These are phyloP conservation scores for Nothobranchius furzeri DNA, from an alignment of 2,113 vertebrate species.

Conservation along the genomic window DNA sequence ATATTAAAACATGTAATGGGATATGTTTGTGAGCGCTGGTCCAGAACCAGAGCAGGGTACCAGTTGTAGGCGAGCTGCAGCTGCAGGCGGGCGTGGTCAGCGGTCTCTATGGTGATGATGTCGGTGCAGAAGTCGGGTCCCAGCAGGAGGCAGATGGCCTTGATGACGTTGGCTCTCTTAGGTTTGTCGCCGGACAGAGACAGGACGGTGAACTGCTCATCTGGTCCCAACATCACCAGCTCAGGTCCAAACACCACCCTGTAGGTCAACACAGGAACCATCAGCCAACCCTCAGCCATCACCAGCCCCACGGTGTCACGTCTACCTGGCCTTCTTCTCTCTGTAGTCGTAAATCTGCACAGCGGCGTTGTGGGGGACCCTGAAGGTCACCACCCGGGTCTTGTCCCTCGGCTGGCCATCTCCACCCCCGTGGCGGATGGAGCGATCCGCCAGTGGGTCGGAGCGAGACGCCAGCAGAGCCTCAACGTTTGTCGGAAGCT, in stretches of 20 bases:
- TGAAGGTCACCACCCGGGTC: conserved; percentile 84
- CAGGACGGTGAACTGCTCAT: conserved; percentile 90
- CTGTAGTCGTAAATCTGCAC: conserved; percentile 93
- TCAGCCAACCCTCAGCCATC: neutral
- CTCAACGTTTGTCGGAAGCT: conserved; percentile 84
- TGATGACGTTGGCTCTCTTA: conserved; percentile 85
- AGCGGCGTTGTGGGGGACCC: conserved; percentile 87
- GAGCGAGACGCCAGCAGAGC: conserved; percentile 70
- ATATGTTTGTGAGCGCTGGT: no score
- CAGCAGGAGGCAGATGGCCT: conserved; percentile 86
- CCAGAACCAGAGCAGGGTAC: conserved; percentile 51
- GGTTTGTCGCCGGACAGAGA: conserved; percentile 88
- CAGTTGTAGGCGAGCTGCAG: conserved; percentile 93
- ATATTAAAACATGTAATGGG: no score
- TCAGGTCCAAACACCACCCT: conserved; percentile 92
- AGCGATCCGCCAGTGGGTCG: conserved; percentile 80
- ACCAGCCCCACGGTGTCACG: neutral
- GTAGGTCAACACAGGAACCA: neutral
- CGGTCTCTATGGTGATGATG: conserved; percentile 89
- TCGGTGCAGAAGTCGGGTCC: conserved; percentile 92
- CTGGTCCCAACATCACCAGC: conserved; percentile 87
- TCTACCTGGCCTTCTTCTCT: conserved; percentile 85
- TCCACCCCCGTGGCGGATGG: neutral
- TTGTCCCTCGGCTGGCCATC: conserved; percentile 56
- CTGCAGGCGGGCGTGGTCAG: conserved; percentile 89